These are phyloP conservation scores for Pteronura brasiliensis DNA, from an alignment of 2,113 vertebrate genomes.

Conservation along the genomic window DNA sequence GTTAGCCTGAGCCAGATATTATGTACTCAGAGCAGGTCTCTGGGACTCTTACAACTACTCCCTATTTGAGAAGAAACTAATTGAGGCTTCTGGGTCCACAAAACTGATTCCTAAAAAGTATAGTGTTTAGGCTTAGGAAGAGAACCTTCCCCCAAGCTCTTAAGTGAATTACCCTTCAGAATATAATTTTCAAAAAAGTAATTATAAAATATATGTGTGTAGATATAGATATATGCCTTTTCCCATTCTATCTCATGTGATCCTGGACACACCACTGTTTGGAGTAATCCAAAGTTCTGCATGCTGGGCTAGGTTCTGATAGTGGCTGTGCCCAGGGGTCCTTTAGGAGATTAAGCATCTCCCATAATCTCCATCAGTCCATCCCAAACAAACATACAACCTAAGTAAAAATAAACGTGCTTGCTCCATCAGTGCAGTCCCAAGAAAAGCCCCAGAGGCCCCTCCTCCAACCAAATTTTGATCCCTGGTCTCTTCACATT, in stretches of 20 bases:
- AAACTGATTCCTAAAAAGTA: not conserved
- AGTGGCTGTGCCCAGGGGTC: not conserved
- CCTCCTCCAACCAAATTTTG: not conserved
- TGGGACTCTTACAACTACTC: not conserved
- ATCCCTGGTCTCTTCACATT: not conserved
- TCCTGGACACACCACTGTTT: not conserved
- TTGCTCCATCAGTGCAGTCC: not conserved
- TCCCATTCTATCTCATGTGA: not conserved
- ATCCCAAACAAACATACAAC: not conserved
- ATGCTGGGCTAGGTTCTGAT: not conserved
- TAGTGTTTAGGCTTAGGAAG: not conserved
- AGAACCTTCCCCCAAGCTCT: not conserved
- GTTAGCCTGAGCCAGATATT: not conserved
- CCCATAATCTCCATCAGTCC: not conserved
- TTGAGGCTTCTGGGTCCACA: not conserved
- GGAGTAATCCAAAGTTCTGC: not conserved
- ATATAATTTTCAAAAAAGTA: not conserved
- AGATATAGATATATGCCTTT: not conserved
- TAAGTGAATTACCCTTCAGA: not conserved
- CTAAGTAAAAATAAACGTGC: not conserved
- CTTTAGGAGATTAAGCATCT: not conserved
- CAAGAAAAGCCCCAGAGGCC: not conserved
- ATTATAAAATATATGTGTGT: not conserved
- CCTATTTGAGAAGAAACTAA: not conserved
- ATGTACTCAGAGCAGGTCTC: not conserved